A percentile compares a stretch with the other conserved stretches of the same genome.
These are phyloP conservation scores for Drosophila eugracilis DNA, from an alignment of 1,140 invertebrate genomes.

Conservation along the genomic window DNA sequence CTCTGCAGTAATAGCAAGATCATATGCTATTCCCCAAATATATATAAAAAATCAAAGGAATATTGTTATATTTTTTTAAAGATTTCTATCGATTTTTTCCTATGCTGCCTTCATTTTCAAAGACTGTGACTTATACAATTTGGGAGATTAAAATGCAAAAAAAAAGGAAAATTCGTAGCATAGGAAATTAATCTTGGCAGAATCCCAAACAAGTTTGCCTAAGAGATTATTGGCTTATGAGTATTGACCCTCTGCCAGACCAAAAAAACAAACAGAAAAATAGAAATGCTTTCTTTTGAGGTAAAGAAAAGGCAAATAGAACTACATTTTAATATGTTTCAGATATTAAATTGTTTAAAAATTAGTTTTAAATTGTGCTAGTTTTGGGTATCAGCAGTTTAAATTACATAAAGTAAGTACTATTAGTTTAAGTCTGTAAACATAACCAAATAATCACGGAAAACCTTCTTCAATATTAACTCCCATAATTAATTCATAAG, in stretches of 20 bases:
- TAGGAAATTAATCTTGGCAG: background rate
- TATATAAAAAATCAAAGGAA: background rate
- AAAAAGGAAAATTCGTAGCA: background rate
- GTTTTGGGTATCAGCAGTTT: no score
- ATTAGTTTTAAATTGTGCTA: no score
- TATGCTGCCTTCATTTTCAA: background rate
- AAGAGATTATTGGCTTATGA: slow-evolving; percentile 2
- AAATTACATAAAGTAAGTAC: no score
- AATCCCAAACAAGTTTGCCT: background rate
- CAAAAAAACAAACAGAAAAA: background rate
- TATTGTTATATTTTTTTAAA: background rate
- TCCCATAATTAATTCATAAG: slow-evolving; percentile 5
- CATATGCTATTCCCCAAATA: no score
- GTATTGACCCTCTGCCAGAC: background rate
- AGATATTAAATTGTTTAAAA: background rate
- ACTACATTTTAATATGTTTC: background rate
- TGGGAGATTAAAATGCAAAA: slow-evolving; percentile 1
- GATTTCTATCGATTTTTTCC: background rate
- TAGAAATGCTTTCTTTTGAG: no score
- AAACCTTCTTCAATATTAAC: slow-evolving; percentile 10
- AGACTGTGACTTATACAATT: background rate
- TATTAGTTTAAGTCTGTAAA: no score
- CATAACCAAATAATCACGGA: background rate
- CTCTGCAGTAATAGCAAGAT: no score
- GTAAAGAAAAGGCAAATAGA: background rate